A percentile compares a stretch with the other conserved stretches of the same genome.
Conservation (phyloP, 2,888 invertebrate genomes). For the Osmoderma eremita region DNA sequence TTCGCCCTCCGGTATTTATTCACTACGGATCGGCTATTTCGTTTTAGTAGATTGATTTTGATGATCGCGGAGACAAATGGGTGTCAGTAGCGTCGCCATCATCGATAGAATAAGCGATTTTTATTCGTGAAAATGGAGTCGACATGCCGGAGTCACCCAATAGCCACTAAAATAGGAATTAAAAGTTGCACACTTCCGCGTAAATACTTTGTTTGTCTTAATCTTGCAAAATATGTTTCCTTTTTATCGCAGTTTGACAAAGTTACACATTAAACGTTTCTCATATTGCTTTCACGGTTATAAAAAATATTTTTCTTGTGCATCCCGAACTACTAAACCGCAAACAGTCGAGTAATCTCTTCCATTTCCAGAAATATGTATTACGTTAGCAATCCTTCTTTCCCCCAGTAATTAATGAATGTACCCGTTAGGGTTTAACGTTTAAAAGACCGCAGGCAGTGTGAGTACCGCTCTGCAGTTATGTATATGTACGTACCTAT, state of each 20-base stretch:
- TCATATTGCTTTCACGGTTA: too few relatives aligned
- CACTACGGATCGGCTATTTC: constrained; percentile 42
- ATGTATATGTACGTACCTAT: neutral
- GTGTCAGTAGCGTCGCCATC: constrained; percentile 10
- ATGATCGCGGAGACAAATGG: constrained; percentile 39
- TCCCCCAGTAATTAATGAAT: constrained; percentile 1
- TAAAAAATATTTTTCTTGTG: too few relatives aligned
- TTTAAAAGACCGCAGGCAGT: constrained; percentile 1
- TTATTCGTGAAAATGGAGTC: constrained; percentile 10
- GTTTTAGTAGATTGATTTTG: constrained; percentile 45
- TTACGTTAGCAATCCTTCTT: neutral
- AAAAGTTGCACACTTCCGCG: constrained; percentile 16
- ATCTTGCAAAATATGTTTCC: too few relatives aligned
- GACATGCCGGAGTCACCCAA: neutral
- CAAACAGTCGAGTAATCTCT: too few relatives aligned
- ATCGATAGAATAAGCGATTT: constrained; percentile 23
- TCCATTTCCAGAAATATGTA: too few relatives aligned
- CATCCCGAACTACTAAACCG: too few relatives aligned
- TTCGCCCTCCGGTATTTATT: constrained; percentile 34
- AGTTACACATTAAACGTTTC: too few relatives aligned
- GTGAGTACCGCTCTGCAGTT: neutral
- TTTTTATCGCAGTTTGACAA: too few relatives aligned
- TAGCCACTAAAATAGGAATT: constrained; percentile 9
- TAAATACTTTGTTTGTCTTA: constrained; percentile 7
- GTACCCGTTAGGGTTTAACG: constrained; percentile 14